Conservation (phyloP, 2,888 invertebrate genomes). For the Agrenia bidenticulata region DNA sequence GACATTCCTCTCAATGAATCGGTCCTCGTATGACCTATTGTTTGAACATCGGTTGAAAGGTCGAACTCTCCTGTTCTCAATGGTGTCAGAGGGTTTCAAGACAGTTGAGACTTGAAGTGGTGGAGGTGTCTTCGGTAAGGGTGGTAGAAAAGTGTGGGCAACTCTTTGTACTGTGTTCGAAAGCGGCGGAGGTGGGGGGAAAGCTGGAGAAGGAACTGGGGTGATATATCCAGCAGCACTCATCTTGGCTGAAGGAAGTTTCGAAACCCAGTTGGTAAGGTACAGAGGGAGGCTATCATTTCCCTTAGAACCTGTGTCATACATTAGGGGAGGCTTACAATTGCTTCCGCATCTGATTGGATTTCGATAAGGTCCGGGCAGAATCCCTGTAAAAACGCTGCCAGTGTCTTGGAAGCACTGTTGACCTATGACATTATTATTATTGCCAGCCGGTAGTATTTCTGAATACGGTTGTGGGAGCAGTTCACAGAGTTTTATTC, state of each 20-base stretch:
- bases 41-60: neutral
- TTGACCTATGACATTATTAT: too few species aligned
- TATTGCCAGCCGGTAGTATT: too few species aligned
- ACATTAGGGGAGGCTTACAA: neutral
- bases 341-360: neutral
- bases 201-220: too few species aligned
- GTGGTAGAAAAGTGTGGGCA: too few species aligned
- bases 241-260: constrained; percentile 3
- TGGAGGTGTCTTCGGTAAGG: too few species aligned
- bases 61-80: too few species aligned
- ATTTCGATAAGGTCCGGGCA: constrained; percentile 6
- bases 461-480: neutral
- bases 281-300: neutral
- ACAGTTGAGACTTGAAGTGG: too few species aligned
- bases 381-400: neutral
- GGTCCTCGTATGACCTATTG: neutral
- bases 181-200: too few species aligned
- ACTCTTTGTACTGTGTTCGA: too few species aligned
- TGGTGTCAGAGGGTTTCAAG: too few species aligned
- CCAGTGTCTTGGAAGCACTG: neutral
- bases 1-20: neutral
- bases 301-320: neutral
- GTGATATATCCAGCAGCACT: too few species aligned
- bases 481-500: neutral
- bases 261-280: constrained; percentile 2